Conservation (phyloP, 2,113 vertebrate genomes). For the Lepus europaeus region DNA sequence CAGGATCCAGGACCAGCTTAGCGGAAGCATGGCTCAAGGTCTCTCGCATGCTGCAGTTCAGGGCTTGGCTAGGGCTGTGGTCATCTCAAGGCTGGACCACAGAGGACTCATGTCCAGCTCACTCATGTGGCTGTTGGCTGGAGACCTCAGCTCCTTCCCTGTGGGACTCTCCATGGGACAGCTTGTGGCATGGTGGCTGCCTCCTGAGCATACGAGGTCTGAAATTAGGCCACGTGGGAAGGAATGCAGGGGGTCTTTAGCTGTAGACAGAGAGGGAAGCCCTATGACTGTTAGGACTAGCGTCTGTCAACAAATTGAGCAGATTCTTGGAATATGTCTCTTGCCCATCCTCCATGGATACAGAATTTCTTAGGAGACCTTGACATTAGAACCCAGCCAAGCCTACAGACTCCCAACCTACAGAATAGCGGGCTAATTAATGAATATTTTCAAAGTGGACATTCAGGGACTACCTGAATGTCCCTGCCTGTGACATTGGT, state of each 20-base stretch:
- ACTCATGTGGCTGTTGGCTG: background rate
- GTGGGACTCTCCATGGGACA: background rate
- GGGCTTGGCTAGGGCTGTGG: background rate
- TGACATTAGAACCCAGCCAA: slow-evolving; percentile 22
- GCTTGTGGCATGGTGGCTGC: background rate
- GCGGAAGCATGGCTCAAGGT: background rate
- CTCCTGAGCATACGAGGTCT: slow-evolving; percentile 30
- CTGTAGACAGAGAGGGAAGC: background rate
- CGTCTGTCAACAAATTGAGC: background rate
- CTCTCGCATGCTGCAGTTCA: background rate
- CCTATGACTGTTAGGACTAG: background rate
- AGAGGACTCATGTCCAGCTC: background rate
- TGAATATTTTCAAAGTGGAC: background rate
- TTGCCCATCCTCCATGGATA: background rate
- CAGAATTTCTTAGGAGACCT: background rate
- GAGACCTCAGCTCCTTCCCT: background rate
- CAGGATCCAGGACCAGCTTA: background rate
- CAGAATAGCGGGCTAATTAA: background rate
- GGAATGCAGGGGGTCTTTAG: background rate
- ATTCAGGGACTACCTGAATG: no score
- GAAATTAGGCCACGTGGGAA: background rate
- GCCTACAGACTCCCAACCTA: background rate
- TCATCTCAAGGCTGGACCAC: background rate
- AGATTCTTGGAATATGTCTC: background rate
- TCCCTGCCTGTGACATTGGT: no score